A percentile compares a stretch with the other conserved stretches of the same genome.
Evolutionary conservation across 2,113 vertebrate genomes (phyloP).

Genomic region (Anthoscopus minutus): DNA sequence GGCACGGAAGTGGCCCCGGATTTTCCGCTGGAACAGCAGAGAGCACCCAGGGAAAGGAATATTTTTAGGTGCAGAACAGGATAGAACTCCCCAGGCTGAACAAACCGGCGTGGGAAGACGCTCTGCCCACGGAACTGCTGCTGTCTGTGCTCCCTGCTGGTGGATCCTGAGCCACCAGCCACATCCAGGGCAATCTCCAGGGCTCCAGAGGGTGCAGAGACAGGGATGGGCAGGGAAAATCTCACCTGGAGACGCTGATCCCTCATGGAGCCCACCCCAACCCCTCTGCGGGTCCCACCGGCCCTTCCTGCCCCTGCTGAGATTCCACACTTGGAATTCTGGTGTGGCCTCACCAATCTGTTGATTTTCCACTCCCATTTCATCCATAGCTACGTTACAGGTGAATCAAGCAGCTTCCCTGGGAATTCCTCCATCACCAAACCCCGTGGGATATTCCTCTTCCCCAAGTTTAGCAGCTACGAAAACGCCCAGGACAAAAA

Average conservation of each 20-base stretch:
- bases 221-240: accelerated
- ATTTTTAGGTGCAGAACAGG: not conserved
- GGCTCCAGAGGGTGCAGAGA: not conserved
- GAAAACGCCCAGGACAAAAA: not conserved
- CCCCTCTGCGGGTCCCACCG: not conserved
- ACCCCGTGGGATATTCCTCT: not conserved
- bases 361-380: not conserved
- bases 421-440: not conserved
- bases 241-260: accelerated
- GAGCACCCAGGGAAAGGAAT: not conserved
- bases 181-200: not conserved
- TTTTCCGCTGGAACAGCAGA: not conserved
- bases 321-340: accelerated
- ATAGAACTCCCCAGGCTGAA: not conserved
- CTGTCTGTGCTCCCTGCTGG: accelerated
- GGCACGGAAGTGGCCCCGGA: accelerated
- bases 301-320: not conserved
- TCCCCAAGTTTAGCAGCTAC: not conserved
- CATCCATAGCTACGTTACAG: accelerated
- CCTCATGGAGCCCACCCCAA: accelerated
- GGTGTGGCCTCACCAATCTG: accelerated
- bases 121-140: not conserved
- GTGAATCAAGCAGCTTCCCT: not conserved
- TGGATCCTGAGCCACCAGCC: not conserved
- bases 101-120: accelerated